These are phyloP conservation scores for Corythaixoides concolor DNA, from an alignment of 2,113 vertebrate species.

Conservation along the genomic window DNA sequence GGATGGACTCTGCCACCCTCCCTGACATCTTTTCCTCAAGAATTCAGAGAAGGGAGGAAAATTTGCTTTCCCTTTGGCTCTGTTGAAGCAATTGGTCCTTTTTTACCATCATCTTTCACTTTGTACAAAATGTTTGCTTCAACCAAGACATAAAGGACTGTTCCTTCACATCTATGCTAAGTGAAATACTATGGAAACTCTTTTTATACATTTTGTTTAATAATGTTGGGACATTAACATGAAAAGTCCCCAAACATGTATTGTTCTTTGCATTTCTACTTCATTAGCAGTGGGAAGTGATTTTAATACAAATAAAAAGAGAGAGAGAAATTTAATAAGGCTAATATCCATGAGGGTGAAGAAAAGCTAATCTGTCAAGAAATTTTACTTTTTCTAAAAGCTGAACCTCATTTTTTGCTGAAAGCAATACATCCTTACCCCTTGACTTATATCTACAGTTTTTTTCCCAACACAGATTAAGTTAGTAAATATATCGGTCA, in stretches of 20 bases:
- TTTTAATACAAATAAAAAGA: background rate
- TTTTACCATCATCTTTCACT: background rate
- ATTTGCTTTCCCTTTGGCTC: background rate
- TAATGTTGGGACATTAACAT: accelerated
- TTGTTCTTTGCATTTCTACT: background rate
- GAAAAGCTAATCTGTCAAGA: background rate
- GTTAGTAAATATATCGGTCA: background rate
- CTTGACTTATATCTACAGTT: background rate
- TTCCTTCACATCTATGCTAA: background rate
- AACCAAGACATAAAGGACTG: background rate
- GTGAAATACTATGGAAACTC: background rate
- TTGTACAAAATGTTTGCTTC: background rate
- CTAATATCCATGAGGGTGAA: background rate
- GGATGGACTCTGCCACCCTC: background rate
- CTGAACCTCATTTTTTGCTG: background rate
- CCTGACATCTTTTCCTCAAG: background rate
- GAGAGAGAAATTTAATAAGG: background rate
- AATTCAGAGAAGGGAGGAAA: background rate
- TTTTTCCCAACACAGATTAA: background rate
- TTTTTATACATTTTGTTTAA: background rate
- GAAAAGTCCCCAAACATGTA: background rate
- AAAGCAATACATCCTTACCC: background rate
- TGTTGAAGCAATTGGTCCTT: background rate
- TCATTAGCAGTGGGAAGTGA: background rate
- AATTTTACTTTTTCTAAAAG: background rate